phyloP scores from a whole-genome alignment of 2,797 vertebrate genomes.

The Chrosomus eos region DNA sequence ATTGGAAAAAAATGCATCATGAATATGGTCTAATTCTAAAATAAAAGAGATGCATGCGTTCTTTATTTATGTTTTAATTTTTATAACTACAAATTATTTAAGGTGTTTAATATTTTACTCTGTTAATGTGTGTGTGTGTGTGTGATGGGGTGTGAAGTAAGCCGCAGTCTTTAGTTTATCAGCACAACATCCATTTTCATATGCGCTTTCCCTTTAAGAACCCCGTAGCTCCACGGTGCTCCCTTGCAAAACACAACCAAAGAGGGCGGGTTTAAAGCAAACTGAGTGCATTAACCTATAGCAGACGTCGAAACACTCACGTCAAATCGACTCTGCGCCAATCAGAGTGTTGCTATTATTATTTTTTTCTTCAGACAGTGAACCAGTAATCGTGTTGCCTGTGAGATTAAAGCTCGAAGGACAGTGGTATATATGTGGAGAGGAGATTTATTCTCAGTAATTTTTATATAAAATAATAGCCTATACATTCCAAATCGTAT shows the following conservation, averaged over 20 bases:
- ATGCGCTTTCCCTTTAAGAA: slow-evolving; percentile 46
- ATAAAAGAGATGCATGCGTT: neutral
- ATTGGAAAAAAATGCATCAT: neutral
- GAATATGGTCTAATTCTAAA: neutral
- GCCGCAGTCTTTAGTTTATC: neutral
- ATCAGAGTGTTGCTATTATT: slow-evolving; percentile 62
- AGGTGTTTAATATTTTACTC: neutral
- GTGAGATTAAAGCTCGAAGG: neutral
- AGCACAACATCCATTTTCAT: neutral
- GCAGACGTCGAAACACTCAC: slow-evolving; percentile 47
- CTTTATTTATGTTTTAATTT: neutral
- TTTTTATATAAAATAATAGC: neutral
- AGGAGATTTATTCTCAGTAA: neutral
- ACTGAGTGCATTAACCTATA: slow-evolving; percentile 66
- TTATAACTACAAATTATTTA: neutral
- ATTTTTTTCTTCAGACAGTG: slow-evolving; percentile 27
- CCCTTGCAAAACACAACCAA: slow-evolving; percentile 20
- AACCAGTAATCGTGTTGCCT: slow-evolving; percentile 38
- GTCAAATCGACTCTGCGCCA: slow-evolving; percentile 55
- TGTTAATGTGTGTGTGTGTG: no score
- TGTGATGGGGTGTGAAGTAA: neutral
- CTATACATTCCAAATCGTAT: neutral
- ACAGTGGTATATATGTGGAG: neutral
- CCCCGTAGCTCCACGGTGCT: neutral
- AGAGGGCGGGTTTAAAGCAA: slow-evolving; percentile 20